A percentile compares a stretch with the other conserved stretches of the same genome.
These are phyloP conservation scores for Bujurquina vittata DNA, from an alignment of 2,113 vertebrate genomes.

Conservation along the genomic window DNA sequence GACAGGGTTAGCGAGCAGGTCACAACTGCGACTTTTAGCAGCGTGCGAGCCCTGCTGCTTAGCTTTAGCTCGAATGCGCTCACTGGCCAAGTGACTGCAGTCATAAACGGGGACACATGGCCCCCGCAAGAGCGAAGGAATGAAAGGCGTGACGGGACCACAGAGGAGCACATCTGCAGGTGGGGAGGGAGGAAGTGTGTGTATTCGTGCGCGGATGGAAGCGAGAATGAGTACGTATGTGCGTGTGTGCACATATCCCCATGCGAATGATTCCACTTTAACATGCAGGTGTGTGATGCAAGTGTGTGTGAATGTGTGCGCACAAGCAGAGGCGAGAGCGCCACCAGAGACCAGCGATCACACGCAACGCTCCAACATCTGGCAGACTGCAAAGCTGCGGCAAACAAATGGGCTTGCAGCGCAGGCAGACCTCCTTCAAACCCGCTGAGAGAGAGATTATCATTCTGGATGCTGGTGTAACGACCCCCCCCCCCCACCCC, in stretches of 20 bases:
- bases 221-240: neutral
- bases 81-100: slow-evolving; percentile 39
- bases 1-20: slow-evolving; percentile 49
- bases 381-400: slow-evolving; percentile 59
- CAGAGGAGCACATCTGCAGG: slow-evolving; percentile 71
- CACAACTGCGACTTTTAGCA: slow-evolving; percentile 30
- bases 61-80: slow-evolving; percentile 21
- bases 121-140: slow-evolving; percentile 24
- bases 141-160: slow-evolving; percentile 35
- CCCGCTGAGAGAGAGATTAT: slow-evolving; percentile 55
- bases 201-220: slow-evolving; percentile 2
- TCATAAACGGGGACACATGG: slow-evolving; percentile 35
- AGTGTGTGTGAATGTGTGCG: slow-evolving; percentile 24
- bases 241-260: slow-evolving; percentile 19
- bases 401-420: slow-evolving; percentile 56
- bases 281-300: slow-evolving; percentile 55
- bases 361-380: slow-evolving; percentile 80
- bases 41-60: slow-evolving; percentile 32
- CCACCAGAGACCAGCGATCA: slow-evolving; percentile 72
- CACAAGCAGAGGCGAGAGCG: slow-evolving; percentile 53
- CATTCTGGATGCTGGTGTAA: slow-evolving; percentile 42
- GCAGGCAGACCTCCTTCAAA: slow-evolving; percentile 47
- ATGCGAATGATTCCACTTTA: slow-evolving; percentile 40
- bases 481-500: neutral
- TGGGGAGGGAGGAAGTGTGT: slow-evolving; percentile 47